Evolutionary conservation across 2,888 invertebrate genomes (phyloP).

Genomic region (Lithodes maja): DNA sequence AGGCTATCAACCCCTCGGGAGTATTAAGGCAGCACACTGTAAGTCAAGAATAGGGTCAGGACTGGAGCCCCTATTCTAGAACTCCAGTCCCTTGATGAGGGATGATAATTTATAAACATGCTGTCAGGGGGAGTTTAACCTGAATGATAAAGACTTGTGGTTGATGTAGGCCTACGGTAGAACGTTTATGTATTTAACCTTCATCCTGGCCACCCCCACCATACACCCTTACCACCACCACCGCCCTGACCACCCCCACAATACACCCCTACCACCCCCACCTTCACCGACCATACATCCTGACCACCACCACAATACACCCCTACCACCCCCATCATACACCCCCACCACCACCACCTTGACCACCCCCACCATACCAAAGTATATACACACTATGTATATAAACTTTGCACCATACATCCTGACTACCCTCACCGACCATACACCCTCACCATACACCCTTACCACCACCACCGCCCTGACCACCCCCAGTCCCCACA

Average conservation of each 20-base stretch:
- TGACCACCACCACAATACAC: not conserved
- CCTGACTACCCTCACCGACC: not conserved
- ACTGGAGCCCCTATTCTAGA: no score
- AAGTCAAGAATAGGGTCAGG: no score
- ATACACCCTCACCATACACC: not conserved
- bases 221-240: constrained; percentile 5
- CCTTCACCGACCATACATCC: not conserved
- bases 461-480: not conserved
- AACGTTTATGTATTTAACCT: not conserved
- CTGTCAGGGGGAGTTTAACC: no score
- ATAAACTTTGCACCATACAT: no score
- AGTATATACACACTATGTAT: not conserved
- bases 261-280: not conserved
- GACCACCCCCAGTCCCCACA: not conserved
- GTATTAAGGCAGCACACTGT: no score
- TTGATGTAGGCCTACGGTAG: no score
- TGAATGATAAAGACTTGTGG: no score
- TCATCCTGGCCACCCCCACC: not conserved
- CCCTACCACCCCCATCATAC: not conserved
- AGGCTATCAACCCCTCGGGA: no score
- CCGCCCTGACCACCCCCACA: not conserved
- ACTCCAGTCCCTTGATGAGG: no score
- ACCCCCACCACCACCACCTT: not conserved
- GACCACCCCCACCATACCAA: not conserved
- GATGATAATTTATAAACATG: no score